Percentiles rank a stretch among this genome's conserved stretches.
Evolutionary conservation across 2,888 invertebrate species (phyloP).

Genomic region (Ectemnius lituratus): DNA sequence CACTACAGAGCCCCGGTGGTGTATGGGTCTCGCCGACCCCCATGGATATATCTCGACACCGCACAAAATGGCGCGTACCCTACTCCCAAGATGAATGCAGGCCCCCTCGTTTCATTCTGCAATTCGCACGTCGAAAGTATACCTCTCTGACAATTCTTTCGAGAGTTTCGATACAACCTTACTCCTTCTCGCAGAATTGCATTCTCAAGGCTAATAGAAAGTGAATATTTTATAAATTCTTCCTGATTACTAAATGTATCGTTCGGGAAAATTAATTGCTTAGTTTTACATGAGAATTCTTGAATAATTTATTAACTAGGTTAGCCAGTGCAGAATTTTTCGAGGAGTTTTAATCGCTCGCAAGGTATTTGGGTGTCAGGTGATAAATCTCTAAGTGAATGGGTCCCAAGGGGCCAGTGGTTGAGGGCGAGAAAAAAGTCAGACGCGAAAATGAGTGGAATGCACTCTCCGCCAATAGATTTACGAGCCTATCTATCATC

Average conservation of each 20-base stretch:
- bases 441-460: conserved; percentile 53
- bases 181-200: no score
- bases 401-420: conserved; percentile 30
- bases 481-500: conserved; percentile 73
- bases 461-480: conserved; percentile 67
- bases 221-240: no score
- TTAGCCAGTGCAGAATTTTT: no score
- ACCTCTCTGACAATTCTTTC: no score
- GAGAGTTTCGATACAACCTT: no score
- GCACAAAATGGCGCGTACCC: conserved; percentile 31
- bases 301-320: no score
- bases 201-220: no score
- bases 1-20: conserved; percentile 58
- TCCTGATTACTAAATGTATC: no score
- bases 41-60: conserved; percentile 22
- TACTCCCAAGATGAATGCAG: conserved; percentile 19
- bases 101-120: not conserved
- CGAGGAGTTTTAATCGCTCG: conserved; percentile 20
- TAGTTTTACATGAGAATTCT: no score
- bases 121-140: no score
- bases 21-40: conserved; percentile 57
- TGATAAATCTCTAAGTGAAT: conserved; percentile 59
- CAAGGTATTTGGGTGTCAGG: conserved; percentile 42
- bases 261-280: no score
- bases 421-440: conserved; percentile 35